Base-by-base conservation (phyloP, 2,113 vertebrate species). In the Arizona elegans region DNA sequence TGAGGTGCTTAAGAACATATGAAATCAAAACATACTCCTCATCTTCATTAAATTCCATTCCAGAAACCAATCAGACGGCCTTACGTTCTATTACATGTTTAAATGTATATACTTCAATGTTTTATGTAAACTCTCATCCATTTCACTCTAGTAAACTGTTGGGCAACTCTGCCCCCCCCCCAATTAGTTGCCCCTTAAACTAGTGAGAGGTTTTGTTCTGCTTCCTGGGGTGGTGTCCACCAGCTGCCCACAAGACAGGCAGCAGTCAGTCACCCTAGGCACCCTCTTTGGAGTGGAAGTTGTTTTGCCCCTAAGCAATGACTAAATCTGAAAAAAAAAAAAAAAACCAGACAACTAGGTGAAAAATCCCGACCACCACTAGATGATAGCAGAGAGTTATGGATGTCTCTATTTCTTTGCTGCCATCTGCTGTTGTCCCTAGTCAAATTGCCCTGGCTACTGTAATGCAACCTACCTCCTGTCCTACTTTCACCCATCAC, bases 71-170 rank as follows among this genome's bases (percentile, higher is more conserved):
- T 89, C 0, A 8, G 94, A 58, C 85, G 89, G 85, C 87, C 93
- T 93, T 91, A 23, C 89, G 86, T 91, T 81, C 95, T 95, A 93
- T 93, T 94, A 95, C 91, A 3, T 0, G 0, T 88, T 43, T 94
- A 93, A 91, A 92, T 6, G 0, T 62, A 88, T 65, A 24, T 91
- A 0, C 87, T 94, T 92, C 33, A 0, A 62, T 86, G 54, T 19
- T 93, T 93, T 90, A 54, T n/a, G 43, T 53, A 54, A 50, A 70
- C 0, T 15, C 38, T 0, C 58, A 93, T 47, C 26, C 81, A 8
- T 47, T 38, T 55, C 53, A 53, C 23, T 93, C 92, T 8, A 59
- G 33, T 59, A 53, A 85, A n/a, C n/a, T 50, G 87, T 9, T 81
- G 8, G 75, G 33, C 7, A 9, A 81, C 8, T 81, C 33, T 81